Base-by-base conservation (phyloP, 2,888 invertebrate genomes). In the Anagyrus pseudococci region DNA sequence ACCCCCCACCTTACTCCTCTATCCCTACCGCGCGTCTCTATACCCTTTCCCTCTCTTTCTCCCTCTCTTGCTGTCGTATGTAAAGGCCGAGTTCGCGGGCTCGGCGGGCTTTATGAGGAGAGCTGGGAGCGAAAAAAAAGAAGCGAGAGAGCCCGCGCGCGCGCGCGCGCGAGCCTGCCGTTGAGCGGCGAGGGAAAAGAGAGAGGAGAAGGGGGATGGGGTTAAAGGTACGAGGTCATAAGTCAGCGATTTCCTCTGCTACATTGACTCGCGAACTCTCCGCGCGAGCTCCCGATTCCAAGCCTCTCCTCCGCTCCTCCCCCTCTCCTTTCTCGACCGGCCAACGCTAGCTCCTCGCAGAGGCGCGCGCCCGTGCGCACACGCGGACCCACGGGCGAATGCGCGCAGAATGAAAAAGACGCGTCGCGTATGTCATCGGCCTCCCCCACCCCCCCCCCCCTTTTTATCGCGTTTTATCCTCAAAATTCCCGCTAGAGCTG, bases 231-330 rank as follows among this genome's bases (percentile, higher is more conserved):
- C 72, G 77, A 77, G 75, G 75, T 76, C 79, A 79, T 80, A 80
- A 79, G 80, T 80, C 80, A 80, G 80, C 79, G 76, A 80, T 80
- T 80, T 77, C 73, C 73, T 78, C 75, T 75, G 75, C 73, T 78
- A 80, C 80, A 80, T 80, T 80, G 79, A 78, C 75, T 72, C 76
- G 72, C 71, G 70, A 68, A 64, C 68, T 59, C 66, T 66, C 68
- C 60, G 71, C 71, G 54, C 49, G 67, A 17, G 23, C 20, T 20
- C 43, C n/a, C 67, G 62, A 64, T 59, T 64, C 41, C 55, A 61
- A n/a, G 58, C 56, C 46, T 17, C 40, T 54, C 67, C 37, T 25
- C 33, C 41, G 53, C 47, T 46, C 23, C 54, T 44, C 33, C 20
- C 44, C 13, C 49, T 43, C 26, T 26, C 43, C n/a, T n/a, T n/a